Base-by-base conservation (phyloP, 2,113 vertebrate genomes). In the Empidonax traillii region DNA sequence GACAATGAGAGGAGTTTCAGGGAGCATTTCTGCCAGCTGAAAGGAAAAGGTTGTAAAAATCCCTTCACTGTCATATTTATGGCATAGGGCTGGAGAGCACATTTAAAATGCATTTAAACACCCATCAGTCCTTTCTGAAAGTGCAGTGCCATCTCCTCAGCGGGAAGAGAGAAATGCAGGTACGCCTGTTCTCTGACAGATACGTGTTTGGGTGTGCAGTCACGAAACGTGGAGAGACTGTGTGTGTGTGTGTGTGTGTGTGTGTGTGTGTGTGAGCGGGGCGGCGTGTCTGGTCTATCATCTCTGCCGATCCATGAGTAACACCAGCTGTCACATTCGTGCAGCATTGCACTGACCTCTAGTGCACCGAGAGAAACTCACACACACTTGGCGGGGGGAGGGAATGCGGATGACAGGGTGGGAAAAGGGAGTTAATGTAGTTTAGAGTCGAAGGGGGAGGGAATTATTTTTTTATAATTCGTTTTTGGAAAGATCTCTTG, bases 291-390 rank as follows among this genome's bases (percentile, higher is more conserved):
- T 58, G 67, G 84, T 85, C 87, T 62, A 1, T 18, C 69, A 43
- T 5, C 74, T 33, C 69, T 18, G 43, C 22, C 53, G 43, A 27
- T 8, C 23, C 81, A 16, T 4, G 49, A 53, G 55, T 11, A 49
- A 15, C 94, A 44, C 22, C 81, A 37, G 95, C 81, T 72, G 84
- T 18, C 66, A 39, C 55, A 4, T 28, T 41, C 44, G 6, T 2
- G 27, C 5, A 58, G 93, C 87, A 9, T 69, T 39, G 87, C 82
- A 96, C 92, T 94, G 96, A 96, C 95, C 96, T 88, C 95, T 96
- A 96, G 94, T 31, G 96, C 47, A 71, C 12, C 23, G 25, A 59
- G 39, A 46, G 74, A 37, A 89, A 79, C 51, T 47, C 87, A 24
- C 89, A 91, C 31, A 23, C 46, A 2, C 53, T 61, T 4, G 3